Evolutionary conservation across 2,888 invertebrate genomes (phyloP).

Genomic region (Cinara cedri): DNA sequence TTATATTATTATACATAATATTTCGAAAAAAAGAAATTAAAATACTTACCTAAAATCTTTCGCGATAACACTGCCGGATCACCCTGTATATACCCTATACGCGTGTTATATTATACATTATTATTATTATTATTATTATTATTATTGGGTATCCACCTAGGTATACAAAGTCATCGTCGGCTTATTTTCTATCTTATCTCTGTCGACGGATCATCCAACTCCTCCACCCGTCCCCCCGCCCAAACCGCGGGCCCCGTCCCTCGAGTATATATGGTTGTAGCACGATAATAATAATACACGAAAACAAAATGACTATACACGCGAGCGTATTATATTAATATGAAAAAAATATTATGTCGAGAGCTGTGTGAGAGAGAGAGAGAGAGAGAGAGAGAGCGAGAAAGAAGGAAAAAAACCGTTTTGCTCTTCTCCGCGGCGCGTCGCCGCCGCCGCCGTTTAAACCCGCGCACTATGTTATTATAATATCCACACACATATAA

Average conservation of each 20-base stretch:
- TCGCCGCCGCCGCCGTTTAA: no score
- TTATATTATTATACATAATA: no score
- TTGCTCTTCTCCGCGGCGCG: not conserved
- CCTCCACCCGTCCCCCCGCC: not conserved
- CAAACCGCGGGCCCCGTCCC: not conserved
- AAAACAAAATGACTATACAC: constrained; percentile 11
- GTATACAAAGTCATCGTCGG: constrained; percentile 42
- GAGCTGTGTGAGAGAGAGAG: no score
- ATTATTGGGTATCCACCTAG: no score
- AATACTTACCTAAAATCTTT: no score
- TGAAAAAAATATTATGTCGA: no score
- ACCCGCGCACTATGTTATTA: not conserved
- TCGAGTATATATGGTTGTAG: not conserved
- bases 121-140: no score
- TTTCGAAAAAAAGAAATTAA: no score
- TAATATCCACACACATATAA: not conserved
- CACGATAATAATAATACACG: not conserved
- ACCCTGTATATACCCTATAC: no score
- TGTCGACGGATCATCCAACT: constrained; percentile 12
- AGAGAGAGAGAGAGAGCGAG: not conserved
- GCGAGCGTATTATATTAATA: not conserved
- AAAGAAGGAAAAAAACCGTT: constrained; percentile 7
- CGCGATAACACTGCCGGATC: no score
- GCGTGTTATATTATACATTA: no score
- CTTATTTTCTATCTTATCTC: constrained; percentile 18